Percentiles rank a stretch among this genome's conserved stretches.
Conservation (phyloP, 2,888 invertebrate genomes). For the Ornithoptera priamus region DNA sequence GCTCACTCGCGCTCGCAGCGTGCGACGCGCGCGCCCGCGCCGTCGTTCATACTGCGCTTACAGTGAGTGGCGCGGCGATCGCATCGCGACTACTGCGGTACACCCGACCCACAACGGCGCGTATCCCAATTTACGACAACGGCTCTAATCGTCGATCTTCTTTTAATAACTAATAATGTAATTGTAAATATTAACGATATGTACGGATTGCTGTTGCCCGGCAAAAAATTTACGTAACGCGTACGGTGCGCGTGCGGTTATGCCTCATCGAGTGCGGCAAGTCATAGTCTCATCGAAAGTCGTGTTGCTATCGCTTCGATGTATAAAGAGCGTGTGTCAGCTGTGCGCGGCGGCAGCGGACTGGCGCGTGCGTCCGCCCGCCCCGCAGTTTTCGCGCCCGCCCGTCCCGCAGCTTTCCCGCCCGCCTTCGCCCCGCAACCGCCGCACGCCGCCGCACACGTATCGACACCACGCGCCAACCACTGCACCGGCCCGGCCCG, state of each 20-base stretch:
- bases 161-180: neutral
- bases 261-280: constrained; percentile 68
- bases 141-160: neutral
- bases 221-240: constrained; percentile 62
- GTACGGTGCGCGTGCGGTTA: constrained; percentile 56
- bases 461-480: constrained; percentile 71
- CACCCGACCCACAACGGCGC: constrained; percentile 49
- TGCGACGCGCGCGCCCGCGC: constrained; percentile 42
- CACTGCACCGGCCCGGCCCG: constrained; percentile 59
- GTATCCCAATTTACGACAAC: neutral
- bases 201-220: constrained; percentile 39
- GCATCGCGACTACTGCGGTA: constrained; percentile 59
- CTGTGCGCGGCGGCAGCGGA: constrained; percentile 61
- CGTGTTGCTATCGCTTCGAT: constrained; percentile 61
- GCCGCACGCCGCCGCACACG: constrained; percentile 47
- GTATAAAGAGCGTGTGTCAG: constrained; percentile 58
- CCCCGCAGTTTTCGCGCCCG: constrained; percentile 38
- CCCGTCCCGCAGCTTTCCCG: constrained; percentile 39
- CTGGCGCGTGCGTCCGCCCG: constrained; percentile 58
- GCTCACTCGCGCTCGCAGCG: constrained; percentile 44
- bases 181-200: constrained; percentile 43
- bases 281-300: constrained; percentile 62
- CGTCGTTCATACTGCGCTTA: constrained; percentile 51
- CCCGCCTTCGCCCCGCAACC: constrained; percentile 41
- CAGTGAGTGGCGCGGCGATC: constrained; percentile 45